Evolutionary conservation across 2,888 invertebrate genomes (phyloP), one percentile per base, ranked within the genome.

Genomic region (Kuschelorhynchus macadamiae): DNA sequence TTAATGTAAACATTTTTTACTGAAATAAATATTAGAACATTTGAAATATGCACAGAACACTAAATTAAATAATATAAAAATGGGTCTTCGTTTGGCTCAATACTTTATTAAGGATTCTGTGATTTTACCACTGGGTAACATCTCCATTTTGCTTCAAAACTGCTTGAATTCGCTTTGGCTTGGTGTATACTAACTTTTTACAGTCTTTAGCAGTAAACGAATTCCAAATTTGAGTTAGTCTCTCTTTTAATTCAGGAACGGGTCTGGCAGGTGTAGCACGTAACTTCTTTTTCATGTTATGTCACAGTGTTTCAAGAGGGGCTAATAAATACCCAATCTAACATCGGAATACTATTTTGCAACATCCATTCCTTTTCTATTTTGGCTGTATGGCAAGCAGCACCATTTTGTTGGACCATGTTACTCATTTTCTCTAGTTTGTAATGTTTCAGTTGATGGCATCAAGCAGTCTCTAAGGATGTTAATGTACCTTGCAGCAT

Each of bases 71-170:
- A 44, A 44, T 17, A 44, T 44, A 44, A 44, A 7, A 44, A 9
- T 4, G 44, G 3, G 16, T 44, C 17, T 44, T 44, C 18, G 3
- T 44, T 44, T 44, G 44, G 18, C 16, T 16, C 44, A 44, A 44
- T 25, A 25, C 3, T 44, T 16, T 44, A 14, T 44, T 4, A 4
- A 16, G 44, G 44, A 12, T 8, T 18, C 18, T 3, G 44, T 44
- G 18, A 44, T 44, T 44, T 44, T 44, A 44, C 18, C 44, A 14
- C 44, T 44, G 44, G 5, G 18, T 44, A 44, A 44, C 16, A 44
- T 44, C 44, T 44, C 44, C 44, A 3, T 14, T 44, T 44, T 44
- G 44, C 44, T 44, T 44, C 44, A 44, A 11, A 44, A 44, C 44
- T 44, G 44, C 44, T 44, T 44, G 12, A 44, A 44, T 44, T 44